Evolutionary conservation across 2,888 invertebrate genomes (phyloP), one percentile per base, ranked within the genome.

Genomic region (Saturnia pavonia): DNA sequence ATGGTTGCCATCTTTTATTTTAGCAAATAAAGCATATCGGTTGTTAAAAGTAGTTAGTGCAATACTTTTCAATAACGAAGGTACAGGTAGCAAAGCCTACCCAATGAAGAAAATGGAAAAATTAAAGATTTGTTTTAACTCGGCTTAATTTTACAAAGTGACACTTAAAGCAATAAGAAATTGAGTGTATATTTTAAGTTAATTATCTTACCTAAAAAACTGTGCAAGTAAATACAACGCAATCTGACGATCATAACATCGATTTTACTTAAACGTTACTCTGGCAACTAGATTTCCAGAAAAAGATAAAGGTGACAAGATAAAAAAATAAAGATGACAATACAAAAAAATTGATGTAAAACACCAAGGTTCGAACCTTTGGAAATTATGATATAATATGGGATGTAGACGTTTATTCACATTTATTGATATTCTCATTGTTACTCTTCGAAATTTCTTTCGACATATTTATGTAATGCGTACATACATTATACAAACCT

Each of bases 261-360:
- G 65, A 65, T 65, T 40, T 40, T 65, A 65, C 54, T 54, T 22
- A 11, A 6, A 22, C 40, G 40, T 65, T n/a, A 65, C 65, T 40
- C 11, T 65, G 65, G 65, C n/a, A 65, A 65, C 65, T 40, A 40
- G 40, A 65, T 40, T 40, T 34, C 65, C n/a, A 65, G 6, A 65
- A 34, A 19, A 19, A 34, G 34, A 63, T 63, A 63, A 3, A 7
- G 19, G 25, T 63, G 14, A 14, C 16, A 63, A 63, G 14, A 63
- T 63, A 19, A 63, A 63, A 40, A 40, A 65, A 65, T 65, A 34
- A 19, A 19, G 19, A 9, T n/a, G 7, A 19, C 40, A n/a, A 25
- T 27, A 40, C 65, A 40, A 8, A 65, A n/a, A 40, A 40, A 65
- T 40, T n/a, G 19, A 40, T 40, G 9, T n/a, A 65, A n/a, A 65